These are phyloP conservation scores for Todiramphus chloris DNA, from an alignment of 2,113 vertebrate genomes.

Conservation along the genomic window DNA sequence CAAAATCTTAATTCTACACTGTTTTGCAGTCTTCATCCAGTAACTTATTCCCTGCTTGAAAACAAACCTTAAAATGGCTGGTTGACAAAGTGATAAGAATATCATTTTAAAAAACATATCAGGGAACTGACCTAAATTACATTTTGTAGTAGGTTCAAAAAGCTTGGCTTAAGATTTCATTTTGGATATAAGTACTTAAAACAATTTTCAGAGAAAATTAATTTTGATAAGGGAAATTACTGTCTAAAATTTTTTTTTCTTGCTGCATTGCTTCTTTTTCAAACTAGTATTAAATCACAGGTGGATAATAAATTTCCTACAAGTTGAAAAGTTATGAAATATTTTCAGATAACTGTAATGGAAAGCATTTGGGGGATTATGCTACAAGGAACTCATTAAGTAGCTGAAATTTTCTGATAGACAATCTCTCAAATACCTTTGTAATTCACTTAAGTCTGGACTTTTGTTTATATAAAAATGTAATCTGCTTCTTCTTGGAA, in stretches of 20 bases:
- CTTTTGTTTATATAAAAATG: conserved; percentile 43
- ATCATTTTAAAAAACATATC: background rate
- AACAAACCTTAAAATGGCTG: background rate
- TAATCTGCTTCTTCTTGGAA: conserved; percentile 9
- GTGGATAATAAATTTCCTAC: background rate
- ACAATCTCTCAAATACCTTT: background rate
- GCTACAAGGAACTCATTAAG: conserved; percentile 1
- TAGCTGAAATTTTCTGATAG: conserved; percentile 13
- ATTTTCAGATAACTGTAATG: background rate
- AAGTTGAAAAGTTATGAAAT: conserved; percentile 13
- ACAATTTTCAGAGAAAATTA: conserved; percentile 24
- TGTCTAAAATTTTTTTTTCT: background rate
- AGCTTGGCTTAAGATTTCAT: background rate
- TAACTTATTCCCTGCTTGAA: background rate
- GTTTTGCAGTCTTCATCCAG: background rate
- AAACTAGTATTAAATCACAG: background rate
- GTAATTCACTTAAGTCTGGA: conserved; percentile 16
- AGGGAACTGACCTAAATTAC: background rate
- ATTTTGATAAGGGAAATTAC: conserved; percentile 30
- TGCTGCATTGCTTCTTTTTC: background rate
- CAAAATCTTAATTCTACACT: background rate
- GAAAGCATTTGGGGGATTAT: background rate
- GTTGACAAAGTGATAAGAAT: background rate
- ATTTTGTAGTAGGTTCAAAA: background rate
- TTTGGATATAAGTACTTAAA: conserved; percentile 1